Evolutionary conservation across 2,888 invertebrate genomes (phyloP).

Genomic region (Lithophane leautieri): DNA sequence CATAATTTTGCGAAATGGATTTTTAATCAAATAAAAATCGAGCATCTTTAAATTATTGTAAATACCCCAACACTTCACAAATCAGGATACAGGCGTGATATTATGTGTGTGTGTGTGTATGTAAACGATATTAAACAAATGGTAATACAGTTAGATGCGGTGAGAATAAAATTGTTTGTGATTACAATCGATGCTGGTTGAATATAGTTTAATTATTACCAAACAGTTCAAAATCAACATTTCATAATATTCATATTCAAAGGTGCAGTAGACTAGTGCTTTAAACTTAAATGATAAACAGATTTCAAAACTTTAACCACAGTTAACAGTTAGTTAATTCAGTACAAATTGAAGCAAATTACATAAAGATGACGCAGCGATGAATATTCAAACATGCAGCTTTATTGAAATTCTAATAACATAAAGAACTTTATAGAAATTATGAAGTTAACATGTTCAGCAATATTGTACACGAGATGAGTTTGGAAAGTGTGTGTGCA

Average conservation of each 20-base stretch:
- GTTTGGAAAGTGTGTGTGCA: constrained; percentile 43
- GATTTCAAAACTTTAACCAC: constrained; percentile 20
- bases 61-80: too few relatives aligned
- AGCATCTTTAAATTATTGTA: too few relatives aligned
- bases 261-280: too few relatives aligned
- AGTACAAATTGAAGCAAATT: constrained; percentile 28
- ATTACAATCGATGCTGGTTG: background rate
- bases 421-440: constrained; percentile 22
- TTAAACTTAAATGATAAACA: background rate
- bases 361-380: constrained; percentile 12
- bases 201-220: background rate
- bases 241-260: too few relatives aligned
- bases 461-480: constrained; percentile 24
- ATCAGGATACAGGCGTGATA: too few relatives aligned
- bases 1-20: background rate
- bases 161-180: background rate
- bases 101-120: too few relatives aligned
- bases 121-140: too few relatives aligned
- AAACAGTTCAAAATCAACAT: background rate
- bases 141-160: too few relatives aligned
- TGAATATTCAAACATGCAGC: constrained; percentile 33
- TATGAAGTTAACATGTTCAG: constrained; percentile 24
- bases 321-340: constrained; percentile 6
- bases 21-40: too few relatives aligned
- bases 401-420: constrained; percentile 32